Percentiles rank a stretch among this genome's conserved stretches.
Evolutionary conservation across 2,888 invertebrate species (phyloP).

Genomic region (Gymnoscelis rufifasciata): DNA sequence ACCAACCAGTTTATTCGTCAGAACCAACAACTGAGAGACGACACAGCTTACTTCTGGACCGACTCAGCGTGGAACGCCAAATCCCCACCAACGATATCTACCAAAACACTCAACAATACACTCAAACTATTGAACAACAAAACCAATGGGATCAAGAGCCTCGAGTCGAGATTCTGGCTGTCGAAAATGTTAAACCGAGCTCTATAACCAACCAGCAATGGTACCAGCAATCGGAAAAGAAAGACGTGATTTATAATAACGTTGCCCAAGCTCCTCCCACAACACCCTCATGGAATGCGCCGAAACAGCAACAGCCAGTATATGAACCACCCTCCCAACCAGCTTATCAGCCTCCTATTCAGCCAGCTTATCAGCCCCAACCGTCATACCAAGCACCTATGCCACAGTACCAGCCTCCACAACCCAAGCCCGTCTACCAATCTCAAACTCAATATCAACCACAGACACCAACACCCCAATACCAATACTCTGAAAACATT

Average conservation of each 20-base stretch:
- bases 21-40: conserved; percentile 59
- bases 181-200: conserved; percentile 71
- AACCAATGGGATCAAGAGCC: conserved; percentile 61
- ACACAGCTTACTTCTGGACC: conserved; percentile 64
- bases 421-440: conserved; percentile 28
- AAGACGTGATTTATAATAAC: conserved; percentile 53
- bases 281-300: conserved; percentile 34
- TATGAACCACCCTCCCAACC: conserved; percentile 33
- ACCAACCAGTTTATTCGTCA: conserved; percentile 55
- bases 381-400: conserved; percentile 27
- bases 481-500: conserved; percentile 47
- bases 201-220: conserved; percentile 67
- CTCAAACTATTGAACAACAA: conserved; percentile 54
- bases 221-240: conserved; percentile 61
- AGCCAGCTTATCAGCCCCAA: conserved; percentile 35
- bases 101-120: conserved; percentile 51
- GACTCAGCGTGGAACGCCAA: conserved; percentile 68
- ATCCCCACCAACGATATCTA: conserved; percentile 56
- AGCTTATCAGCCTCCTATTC: conserved; percentile 35
- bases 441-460: conserved; percentile 26
- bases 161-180: conserved; percentile 63
- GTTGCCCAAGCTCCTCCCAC: conserved; percentile 36
- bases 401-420: conserved; percentile 30
- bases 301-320: conserved; percentile 29
- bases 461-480: conserved; percentile 34